Percentiles rank a stretch among this genome's conserved stretches.
Conservation (phyloP, 64 coral and sea anemone genomes). For the Porites lutea region DNA sequence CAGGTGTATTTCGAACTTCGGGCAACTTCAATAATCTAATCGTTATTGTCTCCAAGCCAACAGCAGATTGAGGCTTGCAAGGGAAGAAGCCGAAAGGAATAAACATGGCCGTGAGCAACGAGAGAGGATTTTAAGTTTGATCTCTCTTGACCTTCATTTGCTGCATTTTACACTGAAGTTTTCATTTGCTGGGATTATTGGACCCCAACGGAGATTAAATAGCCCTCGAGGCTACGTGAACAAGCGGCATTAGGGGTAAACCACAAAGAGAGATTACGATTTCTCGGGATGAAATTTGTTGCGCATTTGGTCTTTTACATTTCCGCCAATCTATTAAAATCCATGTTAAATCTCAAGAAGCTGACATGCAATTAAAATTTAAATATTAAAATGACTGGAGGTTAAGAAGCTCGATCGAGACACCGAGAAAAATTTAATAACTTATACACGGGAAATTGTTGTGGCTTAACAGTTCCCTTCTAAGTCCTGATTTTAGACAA, state of each 20-base stretch:
- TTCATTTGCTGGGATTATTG: constrained; percentile 1
- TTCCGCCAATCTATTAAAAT: constrained; percentile 50
- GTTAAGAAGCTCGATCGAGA: neutral
- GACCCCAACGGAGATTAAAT: neutral
- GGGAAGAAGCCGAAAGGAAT: neutral
- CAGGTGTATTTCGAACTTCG: constrained; percentile 27
- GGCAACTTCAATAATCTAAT: neutral
- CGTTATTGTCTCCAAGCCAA: neutral
- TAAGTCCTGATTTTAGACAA: neutral
- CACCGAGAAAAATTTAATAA: neutral
- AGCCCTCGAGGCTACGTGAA: neutral
- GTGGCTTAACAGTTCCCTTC: constrained; percentile 30
- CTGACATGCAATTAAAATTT: constrained; percentile 12
- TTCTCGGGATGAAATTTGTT: constrained; percentile 22
- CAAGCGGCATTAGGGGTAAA: constrained; percentile 1
- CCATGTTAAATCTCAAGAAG: constrained; percentile 41
- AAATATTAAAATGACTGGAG: neutral
- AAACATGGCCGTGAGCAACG: neutral
- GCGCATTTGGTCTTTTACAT: constrained; percentile 44
- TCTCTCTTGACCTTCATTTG: constrained; percentile 11
- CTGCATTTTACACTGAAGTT: neutral
- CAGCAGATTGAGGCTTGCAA: neutral
- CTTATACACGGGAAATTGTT: constrained; percentile 5
- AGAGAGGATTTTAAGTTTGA: neutral
- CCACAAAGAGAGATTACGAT: constrained; percentile 46